phyloP scores from a whole-genome alignment of 2,888 invertebrate species.

The Eueremaeus valkanovi region DNA sequence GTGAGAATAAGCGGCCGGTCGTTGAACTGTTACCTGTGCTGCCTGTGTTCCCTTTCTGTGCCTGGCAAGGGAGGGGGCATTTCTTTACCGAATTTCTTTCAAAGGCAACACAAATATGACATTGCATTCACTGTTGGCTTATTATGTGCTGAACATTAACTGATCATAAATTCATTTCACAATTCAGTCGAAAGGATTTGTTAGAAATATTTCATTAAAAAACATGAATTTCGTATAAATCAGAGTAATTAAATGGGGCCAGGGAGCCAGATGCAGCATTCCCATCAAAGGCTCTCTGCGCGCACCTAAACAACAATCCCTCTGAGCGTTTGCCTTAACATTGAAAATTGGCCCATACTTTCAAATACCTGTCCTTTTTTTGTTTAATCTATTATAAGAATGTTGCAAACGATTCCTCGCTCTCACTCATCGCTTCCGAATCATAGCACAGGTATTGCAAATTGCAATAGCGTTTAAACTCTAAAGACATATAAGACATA shows the following conservation, averaged over 20 bases:
- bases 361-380: slow-evolving; percentile 11
- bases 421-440: not conserved
- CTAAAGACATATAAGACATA: too few species aligned
- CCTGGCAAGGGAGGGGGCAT: too few species aligned
- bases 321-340: not conserved
- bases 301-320: not conserved
- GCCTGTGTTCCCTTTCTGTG: not conserved
- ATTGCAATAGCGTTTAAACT: too few species aligned
- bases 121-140: not conserved
- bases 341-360: not conserved
- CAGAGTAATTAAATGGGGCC: too few species aligned
- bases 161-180: too few species aligned
- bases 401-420: not conserved
- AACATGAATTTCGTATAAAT: too few species aligned
- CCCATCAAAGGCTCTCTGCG: not conserved
- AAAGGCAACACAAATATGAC: not conserved
- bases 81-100: too few species aligned
- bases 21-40: slow-evolving; percentile 29
- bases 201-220: too few species aligned
- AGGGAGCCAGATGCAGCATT: too few species aligned
- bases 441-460: not conserved
- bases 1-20: slow-evolving; percentile 26
- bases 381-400: not conserved
- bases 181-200: too few species aligned
- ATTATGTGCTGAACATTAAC: too few species aligned